Base-by-base conservation (phyloP, 2,888 invertebrate species). In the Drosophila sordidapex region DNA sequence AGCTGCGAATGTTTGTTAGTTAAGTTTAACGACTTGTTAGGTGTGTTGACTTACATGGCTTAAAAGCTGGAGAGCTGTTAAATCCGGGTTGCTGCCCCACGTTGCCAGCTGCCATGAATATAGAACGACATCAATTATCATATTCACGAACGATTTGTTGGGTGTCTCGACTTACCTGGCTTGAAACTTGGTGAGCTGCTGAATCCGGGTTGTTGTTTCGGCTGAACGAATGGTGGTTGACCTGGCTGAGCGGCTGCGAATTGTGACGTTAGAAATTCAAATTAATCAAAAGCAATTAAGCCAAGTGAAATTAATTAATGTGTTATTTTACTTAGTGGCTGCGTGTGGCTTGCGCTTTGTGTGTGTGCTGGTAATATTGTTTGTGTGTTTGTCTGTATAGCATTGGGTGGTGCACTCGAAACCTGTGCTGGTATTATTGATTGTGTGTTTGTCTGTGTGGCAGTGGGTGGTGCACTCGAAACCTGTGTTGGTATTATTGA, bases 301-400 rank as follows among this genome's bases (percentile, higher is more conserved):
- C 29, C 2, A 57, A 53, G 38, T 40, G 11, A 13, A n/a, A 53
- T 52, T 53, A 18, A 27, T 58, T 36, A 53, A 53, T 46, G 36
- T 27, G 18, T 69, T 46, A 25, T 46, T 25, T 59, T 70, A 70
- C 69, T 70, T 69, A 48, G 27, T 53, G 60, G 25, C 4, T 25
- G 53, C 35, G 29, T 54, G 46, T 27, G 13, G 33, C 38, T 52
- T 29, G 59, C 60, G n/a, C 46, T 68, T 15, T 40, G 38, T 60
- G 46, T 60, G 35, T 63, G 48, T 48, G 59, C 48, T 21, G 61
- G 40, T 61, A 35, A 52, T 21, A 1, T n/a, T 63, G 35, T 46
- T 33, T 58, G 69, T 67, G 60, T 54, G 27, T 48, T 10, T 36
- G 18, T 0, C 2, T 3, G 67, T 31, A 15, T 31, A 13, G 29